phyloP scores from a whole-genome alignment of 2,797 vertebrate species.

The Gallinago stenura region DNA sequence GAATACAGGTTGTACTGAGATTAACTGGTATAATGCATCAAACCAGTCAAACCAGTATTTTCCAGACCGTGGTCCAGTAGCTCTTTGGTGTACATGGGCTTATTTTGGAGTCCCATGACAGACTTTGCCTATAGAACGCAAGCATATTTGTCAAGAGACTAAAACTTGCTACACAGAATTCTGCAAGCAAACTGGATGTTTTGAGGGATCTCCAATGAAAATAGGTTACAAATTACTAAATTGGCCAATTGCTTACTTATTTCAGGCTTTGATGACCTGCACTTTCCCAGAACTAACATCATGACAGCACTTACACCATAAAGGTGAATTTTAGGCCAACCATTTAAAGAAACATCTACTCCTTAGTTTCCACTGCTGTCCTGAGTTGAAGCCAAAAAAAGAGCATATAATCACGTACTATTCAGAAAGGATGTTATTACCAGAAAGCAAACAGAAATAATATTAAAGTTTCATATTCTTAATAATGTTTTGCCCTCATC shows the following conservation, averaged over 20 bases:
- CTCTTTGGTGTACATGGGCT: background rate
- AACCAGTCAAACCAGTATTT: background rate
- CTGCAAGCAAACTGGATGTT: background rate
- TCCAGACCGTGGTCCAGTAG: background rate
- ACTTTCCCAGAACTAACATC: background rate
- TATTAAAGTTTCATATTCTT: background rate
- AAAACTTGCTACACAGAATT: background rate
- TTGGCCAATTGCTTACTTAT: background rate
- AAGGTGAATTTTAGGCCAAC: background rate
- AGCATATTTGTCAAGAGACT: background rate
- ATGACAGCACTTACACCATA: background rate
- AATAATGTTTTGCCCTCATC: background rate
- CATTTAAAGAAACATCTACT: background rate
- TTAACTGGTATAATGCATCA: background rate
- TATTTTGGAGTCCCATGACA: background rate
- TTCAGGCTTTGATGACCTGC: background rate
- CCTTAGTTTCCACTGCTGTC: background rate
- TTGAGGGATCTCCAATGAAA: background rate
- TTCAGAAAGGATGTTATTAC: background rate
- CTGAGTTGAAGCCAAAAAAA: background rate
- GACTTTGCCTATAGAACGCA: background rate
- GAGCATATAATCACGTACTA: accelerated
- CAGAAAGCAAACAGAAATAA: background rate
- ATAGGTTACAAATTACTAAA: background rate
- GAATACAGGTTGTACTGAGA: background rate